A percentile compares a stretch with the other conserved stretches of the same genome.
These are phyloP conservation scores for Philotrypesis tridentata DNA, from an alignment of 1,140 invertebrate species.

Conservation along the genomic window DNA sequence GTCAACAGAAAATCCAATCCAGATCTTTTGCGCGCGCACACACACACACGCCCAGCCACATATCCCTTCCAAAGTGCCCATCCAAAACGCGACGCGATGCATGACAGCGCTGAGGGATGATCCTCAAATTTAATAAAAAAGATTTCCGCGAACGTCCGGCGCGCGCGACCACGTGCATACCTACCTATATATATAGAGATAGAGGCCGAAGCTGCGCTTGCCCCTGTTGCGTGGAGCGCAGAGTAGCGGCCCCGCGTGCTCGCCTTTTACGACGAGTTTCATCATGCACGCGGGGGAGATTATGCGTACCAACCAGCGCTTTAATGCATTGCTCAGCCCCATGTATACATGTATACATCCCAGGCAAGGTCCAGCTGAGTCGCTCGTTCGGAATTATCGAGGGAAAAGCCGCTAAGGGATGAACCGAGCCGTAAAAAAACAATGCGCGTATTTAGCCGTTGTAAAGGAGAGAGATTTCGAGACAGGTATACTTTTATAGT, in stretches of 20 bases:
- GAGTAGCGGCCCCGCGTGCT: not conserved
- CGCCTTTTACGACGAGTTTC: not conserved
- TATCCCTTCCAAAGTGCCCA: not conserved
- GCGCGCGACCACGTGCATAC: no score
- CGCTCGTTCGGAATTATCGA: conserved; percentile 7
- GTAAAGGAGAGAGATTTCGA: not conserved
- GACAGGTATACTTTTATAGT: no score
- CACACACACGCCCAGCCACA: no score
- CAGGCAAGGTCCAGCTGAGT: not conserved
- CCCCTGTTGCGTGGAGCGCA: no score
- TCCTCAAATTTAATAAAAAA: not conserved
- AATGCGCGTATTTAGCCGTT: not conserved
- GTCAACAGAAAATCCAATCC: not conserved
- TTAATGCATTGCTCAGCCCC: not conserved
- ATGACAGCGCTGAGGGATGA: not conserved
- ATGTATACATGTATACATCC: not conserved
- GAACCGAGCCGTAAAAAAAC: not conserved
- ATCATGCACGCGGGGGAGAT: not conserved
- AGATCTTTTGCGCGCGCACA: no score
- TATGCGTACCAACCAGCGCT: not conserved
- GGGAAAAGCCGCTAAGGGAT: not conserved
- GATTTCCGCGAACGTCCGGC: not conserved
- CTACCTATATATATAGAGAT: not conserved
- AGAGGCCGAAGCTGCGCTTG: no score
- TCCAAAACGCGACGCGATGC: not conserved